Evolutionary conservation across 2,888 invertebrate genomes (phyloP).

Genomic region (Eueremaeus valkanovi): DNA sequence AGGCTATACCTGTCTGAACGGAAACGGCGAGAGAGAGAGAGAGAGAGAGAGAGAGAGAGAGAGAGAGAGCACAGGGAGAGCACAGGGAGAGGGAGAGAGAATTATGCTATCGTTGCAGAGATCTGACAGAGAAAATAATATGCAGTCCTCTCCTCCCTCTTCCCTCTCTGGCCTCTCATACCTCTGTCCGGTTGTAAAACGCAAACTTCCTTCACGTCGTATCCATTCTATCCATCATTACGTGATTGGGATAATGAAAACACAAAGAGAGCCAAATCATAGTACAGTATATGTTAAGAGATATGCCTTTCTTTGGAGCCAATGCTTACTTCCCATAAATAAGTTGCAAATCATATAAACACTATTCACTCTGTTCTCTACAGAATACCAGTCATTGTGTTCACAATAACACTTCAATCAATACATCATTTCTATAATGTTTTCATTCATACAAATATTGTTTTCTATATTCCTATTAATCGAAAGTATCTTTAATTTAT

Average conservation of each 20-base stretch:
- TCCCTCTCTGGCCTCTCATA: background rate
- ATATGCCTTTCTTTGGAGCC: background rate
- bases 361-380: too few species aligned
- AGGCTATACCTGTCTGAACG: background rate
- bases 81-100: too few species aligned
- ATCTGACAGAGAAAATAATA: constrained; percentile 23
- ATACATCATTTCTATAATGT: too few species aligned
- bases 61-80: background rate
- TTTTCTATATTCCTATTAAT: too few species aligned
- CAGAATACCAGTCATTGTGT: too few species aligned
- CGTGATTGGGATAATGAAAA: constrained; percentile 31
- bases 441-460: too few species aligned
- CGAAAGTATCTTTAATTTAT: too few species aligned
- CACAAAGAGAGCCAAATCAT: background rate
- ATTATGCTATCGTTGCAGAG: background rate
- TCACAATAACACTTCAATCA: too few species aligned
- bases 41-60: too few species aligned
- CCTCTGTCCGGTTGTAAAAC: constrained; percentile 27
- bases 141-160: constrained; percentile 18
- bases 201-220: constrained; percentile 33
- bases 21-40: background rate
- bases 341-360: too few species aligned
- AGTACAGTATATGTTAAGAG: background rate
- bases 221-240: constrained; percentile 19
- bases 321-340: background rate